phyloP scores from a whole-genome alignment of 2,113 vertebrate species.

The Gadus chalcogrammus region DNA sequence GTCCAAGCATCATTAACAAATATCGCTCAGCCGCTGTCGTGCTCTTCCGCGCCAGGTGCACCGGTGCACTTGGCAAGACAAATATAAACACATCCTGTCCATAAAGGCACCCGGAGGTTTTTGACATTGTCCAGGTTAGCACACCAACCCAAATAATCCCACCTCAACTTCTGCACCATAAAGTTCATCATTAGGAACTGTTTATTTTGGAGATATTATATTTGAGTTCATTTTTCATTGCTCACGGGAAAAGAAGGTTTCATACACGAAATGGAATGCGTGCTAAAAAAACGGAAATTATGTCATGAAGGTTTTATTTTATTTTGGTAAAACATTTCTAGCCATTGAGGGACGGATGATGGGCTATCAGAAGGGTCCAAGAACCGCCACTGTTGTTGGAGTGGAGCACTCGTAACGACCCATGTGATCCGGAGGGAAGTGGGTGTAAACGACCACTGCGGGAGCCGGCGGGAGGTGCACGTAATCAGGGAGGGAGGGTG shows the following conservation, averaged over 20 bases:
- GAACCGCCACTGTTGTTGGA: conserved; percentile 37
- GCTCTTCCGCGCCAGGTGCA: conserved; percentile 51
- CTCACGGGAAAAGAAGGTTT: conserved; percentile 54
- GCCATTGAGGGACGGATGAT: conserved; percentile 5
- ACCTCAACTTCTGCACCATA: conserved; percentile 55
- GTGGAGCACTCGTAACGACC: conserved; percentile 22
- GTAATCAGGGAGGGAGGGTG: conserved; percentile 55
- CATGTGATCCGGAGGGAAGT: conserved; percentile 31
- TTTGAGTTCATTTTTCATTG: conserved; percentile 60
- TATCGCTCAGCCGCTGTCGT: conserved; percentile 30
- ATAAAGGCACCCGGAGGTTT: conserved; percentile 24
- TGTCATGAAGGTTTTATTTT: conserved; percentile 41
- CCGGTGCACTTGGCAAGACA: conserved; percentile 29
- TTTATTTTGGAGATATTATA: conserved; percentile 50
- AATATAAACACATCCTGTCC: conserved; percentile 44
- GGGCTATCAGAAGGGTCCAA: conserved; percentile 46
- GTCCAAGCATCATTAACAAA: conserved; percentile 51
- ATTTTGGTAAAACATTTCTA: too few species aligned
- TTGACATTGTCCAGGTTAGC: conserved; percentile 36
- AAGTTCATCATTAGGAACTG: conserved; percentile 54
- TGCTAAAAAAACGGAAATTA: conserved; percentile 47
- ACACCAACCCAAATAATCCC: conserved; percentile 54
- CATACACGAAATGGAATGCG: too few species aligned
- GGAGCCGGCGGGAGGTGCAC: conserved; percentile 46
- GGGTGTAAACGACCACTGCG: conserved; percentile 35